Base-by-base conservation (phyloP, 2,888 invertebrate species). In the Eupithecia subfuscata region DNA sequence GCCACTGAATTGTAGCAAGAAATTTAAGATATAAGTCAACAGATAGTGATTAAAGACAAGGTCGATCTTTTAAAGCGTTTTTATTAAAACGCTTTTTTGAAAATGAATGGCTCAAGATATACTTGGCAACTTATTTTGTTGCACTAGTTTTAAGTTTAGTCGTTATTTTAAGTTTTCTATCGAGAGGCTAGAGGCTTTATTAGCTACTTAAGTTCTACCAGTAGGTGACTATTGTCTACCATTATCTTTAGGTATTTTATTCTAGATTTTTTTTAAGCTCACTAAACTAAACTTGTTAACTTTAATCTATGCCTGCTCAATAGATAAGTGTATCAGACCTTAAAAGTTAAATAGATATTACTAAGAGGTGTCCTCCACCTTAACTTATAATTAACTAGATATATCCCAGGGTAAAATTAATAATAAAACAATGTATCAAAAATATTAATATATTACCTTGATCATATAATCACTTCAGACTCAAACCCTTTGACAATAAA, bases 401-500 rank as follows among this genome's bases (percentile, higher is more conserved):
- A 12, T 7, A 34, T 34, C 8, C 34, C 11, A 64, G 34, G 30
- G 64, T 34, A 34, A 34, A 34, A 34, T 64, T 18, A 37, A 25
- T 22, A 14, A 68, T n/a, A 37, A 40, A 7, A 65, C 63, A 78
- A 69, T 73, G 68, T 52, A 43, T 40, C 56, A 64, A 70, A 22
- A 18, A 22, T 25, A 68, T 71, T 30, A 68, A 22, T 34, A 63
- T 14, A 40, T 68, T 63, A 56, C 12, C 45, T 73, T 65, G 48
- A 81, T 82, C 71, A 87, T 68, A 87, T 87, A 73, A 87, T 80
- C 81, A 94, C 92, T 83, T 93, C 91, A n/a, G 91, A 90, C 84
- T 92, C 92, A 90, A 94, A 93, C 52, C 90, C 91, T 84, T 92
- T 88, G 1, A 91, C 85, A 82, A 92, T 87, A 87, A 93, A 92